phyloP scores from a whole-genome alignment of 1,140 invertebrate species.

The Trichonephila clavata region DNA sequence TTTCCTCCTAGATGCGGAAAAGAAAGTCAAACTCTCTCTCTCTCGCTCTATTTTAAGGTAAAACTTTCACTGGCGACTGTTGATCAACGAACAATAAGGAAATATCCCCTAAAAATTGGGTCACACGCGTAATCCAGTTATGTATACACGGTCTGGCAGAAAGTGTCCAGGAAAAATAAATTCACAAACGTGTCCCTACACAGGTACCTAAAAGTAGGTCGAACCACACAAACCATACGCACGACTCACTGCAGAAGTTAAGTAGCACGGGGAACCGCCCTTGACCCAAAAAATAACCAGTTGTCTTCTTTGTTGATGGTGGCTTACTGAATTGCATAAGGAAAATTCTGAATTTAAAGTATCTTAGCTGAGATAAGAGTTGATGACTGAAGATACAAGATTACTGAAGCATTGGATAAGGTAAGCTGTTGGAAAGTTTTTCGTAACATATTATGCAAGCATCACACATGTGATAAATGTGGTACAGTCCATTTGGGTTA shows the following conservation, averaged over 20 bases:
- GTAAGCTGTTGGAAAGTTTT: neutral
- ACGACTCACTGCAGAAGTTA: neutral
- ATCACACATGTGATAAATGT: no score
- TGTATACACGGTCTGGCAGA: neutral
- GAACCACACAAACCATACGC: conserved; percentile 46
- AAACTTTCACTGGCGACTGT: conserved; percentile 17
- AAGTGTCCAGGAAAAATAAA: conserved; percentile 46
- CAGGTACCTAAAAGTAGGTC: conserved; percentile 42
- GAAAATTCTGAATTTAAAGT: conserved; percentile 23
- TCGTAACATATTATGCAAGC: no score
- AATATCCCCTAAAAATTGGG: conserved; percentile 4
- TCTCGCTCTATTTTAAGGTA: neutral
- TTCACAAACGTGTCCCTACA: conserved; percentile 4
- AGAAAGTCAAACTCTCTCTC: neutral
- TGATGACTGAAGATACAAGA: neutral
- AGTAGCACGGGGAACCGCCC: conserved; percentile 6
- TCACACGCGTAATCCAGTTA: conserved; percentile 37
- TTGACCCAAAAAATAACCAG: conserved; percentile 49
- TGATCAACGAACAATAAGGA: conserved; percentile 38
- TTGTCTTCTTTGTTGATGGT: neutral
- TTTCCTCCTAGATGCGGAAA: conserved; percentile 5
- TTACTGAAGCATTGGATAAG: neutral
- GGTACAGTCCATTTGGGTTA: no score
- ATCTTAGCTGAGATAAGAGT: neutral
- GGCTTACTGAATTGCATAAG: neutral